A percentile compares a stretch with the other conserved stretches of the same genome.
Evolutionary conservation across 2,113 vertebrate species (phyloP).

Genomic region (Cryptotis parvus): DNA sequence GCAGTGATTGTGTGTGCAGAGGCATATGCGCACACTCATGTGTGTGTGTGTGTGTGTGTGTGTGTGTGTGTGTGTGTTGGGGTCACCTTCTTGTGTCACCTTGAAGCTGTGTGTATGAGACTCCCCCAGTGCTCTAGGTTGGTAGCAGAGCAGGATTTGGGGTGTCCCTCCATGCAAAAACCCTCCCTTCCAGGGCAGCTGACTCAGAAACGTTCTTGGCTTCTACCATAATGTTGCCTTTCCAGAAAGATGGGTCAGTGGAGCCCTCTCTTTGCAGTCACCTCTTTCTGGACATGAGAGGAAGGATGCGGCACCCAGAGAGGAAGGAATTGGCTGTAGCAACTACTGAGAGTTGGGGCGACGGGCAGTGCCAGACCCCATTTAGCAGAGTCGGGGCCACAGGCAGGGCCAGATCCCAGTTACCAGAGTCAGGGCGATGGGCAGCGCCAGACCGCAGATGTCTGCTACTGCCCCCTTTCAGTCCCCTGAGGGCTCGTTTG

Average conservation of each 20-base stretch:
- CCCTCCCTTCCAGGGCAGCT: too few species aligned
- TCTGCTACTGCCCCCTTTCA: too few species aligned
- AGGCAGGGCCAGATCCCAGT: too few species aligned
- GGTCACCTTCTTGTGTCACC: not conserved
- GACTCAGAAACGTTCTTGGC: not conserved
- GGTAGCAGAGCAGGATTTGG: rapidly evolving
- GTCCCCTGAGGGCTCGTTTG: not conserved
- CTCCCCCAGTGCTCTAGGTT: too few species aligned
- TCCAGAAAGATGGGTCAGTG: not conserved
- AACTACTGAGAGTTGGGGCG: not conserved
- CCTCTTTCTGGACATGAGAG: not conserved
- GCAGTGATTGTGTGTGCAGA: too few species aligned
- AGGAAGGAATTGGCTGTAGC: too few species aligned
- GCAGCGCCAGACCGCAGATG: rapidly evolving
- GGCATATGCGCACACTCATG: too few species aligned
- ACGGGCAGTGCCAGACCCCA: too few species aligned
- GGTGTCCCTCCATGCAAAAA: rapidly evolving
- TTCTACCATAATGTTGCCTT: not conserved
- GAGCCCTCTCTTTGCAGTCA: not conserved
- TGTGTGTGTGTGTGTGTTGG: too few species aligned
- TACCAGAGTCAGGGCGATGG: not conserved
- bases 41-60: too few species aligned
- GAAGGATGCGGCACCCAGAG: not conserved
- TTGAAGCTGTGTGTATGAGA: not conserved
- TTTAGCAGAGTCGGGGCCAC: too few species aligned